phyloP scores from a whole-genome alignment of 2,888 invertebrate genomes.

The Dynastes grantii region DNA sequence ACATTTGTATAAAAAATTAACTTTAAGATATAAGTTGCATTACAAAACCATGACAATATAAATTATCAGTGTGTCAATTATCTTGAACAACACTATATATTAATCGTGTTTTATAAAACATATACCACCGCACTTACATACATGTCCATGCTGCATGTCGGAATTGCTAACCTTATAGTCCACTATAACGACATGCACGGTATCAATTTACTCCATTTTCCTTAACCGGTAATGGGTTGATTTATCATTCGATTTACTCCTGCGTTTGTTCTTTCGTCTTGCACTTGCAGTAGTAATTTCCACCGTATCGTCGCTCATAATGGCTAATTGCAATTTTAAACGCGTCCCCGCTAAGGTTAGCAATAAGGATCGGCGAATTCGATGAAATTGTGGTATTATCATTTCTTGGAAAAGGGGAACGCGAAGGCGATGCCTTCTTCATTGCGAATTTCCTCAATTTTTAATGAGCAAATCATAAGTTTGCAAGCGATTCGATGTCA shows the following conservation, averaged over 20 bases:
- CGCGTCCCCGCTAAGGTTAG: too few species aligned
- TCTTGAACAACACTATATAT: too few species aligned
- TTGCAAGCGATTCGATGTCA: conserved; percentile 15
- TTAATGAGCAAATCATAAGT: conserved; percentile 41
- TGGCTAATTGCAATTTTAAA: too few species aligned
- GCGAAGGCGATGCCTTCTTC: background rate
- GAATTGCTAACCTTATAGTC: conserved; percentile 55
- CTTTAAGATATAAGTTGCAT: too few species aligned
- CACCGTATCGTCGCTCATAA: background rate
- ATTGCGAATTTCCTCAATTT: conserved; percentile 46
- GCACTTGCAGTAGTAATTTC: background rate
- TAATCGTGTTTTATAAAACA: too few species aligned
- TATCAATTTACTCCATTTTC: conserved; percentile 55
- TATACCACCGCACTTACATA: background rate
- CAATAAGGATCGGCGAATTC: conserved; percentile 14
- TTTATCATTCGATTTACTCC: conserved; percentile 48
- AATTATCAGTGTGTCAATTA: too few species aligned
- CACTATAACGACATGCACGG: conserved; percentile 25
- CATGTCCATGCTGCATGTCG: conserved; percentile 56
- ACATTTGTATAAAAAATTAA: too few species aligned
- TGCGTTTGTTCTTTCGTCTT: background rate
- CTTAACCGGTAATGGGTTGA: conserved; percentile 33
- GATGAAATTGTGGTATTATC: conserved; percentile 32
- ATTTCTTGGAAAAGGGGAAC: conserved; percentile 37
- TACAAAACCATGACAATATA: too few species aligned